A percentile compares a stretch with the other conserved stretches of the same genome.
Evolutionary conservation across 92 coral and sea anemone genomes (phyloP).

Genomic region (Parazoanthus swiftii): DNA sequence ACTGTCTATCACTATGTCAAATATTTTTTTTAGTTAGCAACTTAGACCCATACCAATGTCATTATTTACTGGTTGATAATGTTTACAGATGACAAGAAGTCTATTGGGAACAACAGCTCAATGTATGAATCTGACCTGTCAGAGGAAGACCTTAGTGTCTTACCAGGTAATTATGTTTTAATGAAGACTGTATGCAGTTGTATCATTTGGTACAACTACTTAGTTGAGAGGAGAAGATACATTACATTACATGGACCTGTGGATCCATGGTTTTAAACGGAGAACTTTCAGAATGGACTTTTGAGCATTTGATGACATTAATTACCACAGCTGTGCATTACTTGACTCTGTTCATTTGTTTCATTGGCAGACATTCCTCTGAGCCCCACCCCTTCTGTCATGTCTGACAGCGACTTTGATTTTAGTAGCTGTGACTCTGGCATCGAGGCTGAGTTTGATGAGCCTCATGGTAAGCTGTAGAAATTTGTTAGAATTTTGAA

Average conservation of each 20-base stretch:
- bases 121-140: conserved; percentile 66
- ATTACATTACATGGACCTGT: too few relatives aligned
- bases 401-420: conserved; percentile 65
- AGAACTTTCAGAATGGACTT: too few relatives aligned
- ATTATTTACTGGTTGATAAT: background rate
- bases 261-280: too few relatives aligned
- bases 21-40: background rate
- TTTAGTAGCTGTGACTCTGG: conserved; percentile 90
- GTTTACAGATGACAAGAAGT: conserved; percentile 35
- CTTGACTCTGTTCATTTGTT: background rate
- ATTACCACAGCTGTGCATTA: too few relatives aligned
- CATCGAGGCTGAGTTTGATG: conserved; percentile 96
- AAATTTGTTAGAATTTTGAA: too few relatives aligned
- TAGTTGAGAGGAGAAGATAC: background rate
- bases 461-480: conserved; percentile 63
- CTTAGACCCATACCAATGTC: too few relatives aligned
- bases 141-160: conserved; percentile 68
- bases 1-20: too few relatives aligned
- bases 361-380: background rate
- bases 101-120: conserved; percentile 20
- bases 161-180: conserved; percentile 39
- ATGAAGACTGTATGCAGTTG: background rate
- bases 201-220: too few relatives aligned
- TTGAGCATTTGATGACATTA: too few relatives aligned
- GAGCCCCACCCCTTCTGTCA: conserved; percentile 22